A percentile compares a stretch with the other conserved stretches of the same genome.
Conservation (phyloP, 2,888 invertebrate genomes). For the Xanthorhoe designata region DNA sequence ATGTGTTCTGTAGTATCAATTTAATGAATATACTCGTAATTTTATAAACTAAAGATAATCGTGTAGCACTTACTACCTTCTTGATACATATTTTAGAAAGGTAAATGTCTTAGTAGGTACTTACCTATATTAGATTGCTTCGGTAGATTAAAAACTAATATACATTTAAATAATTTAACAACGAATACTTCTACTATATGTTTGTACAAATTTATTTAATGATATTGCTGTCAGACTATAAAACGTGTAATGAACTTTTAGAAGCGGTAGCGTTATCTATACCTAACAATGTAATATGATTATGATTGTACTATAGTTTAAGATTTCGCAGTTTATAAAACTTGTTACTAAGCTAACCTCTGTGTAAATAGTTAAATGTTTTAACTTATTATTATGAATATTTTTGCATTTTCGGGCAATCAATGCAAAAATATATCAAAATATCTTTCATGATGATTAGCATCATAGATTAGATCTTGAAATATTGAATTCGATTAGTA, state of each 20-base stretch:
- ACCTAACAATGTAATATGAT: background rate
- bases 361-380: slow-evolving; percentile 46
- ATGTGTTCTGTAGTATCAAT: no score
- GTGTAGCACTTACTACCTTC: background rate
- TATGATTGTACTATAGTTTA: slow-evolving; percentile 6
- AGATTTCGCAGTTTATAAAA: slow-evolving; percentile 35
- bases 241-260: slow-evolving; percentile 34
- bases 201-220: slow-evolving; percentile 30
- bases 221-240: slow-evolving; percentile 62
- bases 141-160: background rate
- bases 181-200: slow-evolving; percentile 11
- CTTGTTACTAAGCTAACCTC: slow-evolving; percentile 54
- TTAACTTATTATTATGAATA: slow-evolving; percentile 45
- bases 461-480: background rate
- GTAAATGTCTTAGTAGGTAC: background rate
- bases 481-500: slow-evolving; percentile 1
- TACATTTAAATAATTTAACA: slow-evolving; percentile 6
- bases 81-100: background rate
- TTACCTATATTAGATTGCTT: background rate
- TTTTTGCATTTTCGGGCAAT: slow-evolving; percentile 81
- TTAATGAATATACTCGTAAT: no score
- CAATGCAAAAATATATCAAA: slow-evolving; percentile 66
- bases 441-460: background rate
- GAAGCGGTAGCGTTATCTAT: slow-evolving; percentile 1
- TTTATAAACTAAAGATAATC: no score